Evolutionary conservation across 2,113 vertebrate genomes (phyloP).

Genomic region (Dasyornis broadbenti): DNA sequence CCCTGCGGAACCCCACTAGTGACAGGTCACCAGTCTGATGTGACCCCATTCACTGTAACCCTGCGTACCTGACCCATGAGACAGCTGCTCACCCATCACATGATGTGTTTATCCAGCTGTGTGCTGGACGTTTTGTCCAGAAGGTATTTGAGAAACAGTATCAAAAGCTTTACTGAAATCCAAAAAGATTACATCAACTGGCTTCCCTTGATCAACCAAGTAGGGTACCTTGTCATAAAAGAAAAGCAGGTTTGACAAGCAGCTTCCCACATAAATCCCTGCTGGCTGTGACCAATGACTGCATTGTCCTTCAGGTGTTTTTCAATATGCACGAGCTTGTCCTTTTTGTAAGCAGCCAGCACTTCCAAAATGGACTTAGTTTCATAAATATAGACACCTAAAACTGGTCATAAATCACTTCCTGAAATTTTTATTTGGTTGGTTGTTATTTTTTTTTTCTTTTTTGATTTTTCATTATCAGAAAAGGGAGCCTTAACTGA

Average conservation of each 20-base stretch:
- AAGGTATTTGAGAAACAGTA: neutral
- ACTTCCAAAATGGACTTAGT: neutral
- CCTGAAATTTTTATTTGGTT: neutral
- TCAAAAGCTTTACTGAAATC: neutral
- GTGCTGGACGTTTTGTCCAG: neutral
- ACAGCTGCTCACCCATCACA: accelerated
- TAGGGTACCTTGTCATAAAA: neutral
- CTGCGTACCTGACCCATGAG: neutral
- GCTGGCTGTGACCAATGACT: neutral
- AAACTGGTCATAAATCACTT: neutral
- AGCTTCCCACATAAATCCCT: neutral
- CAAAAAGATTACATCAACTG: neutral
- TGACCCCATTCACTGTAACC: neutral
- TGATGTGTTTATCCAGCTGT: neutral
- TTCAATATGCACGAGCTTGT: neutral
- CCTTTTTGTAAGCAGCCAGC: neutral
- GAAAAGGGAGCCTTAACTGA: neutral
- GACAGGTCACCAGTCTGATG: neutral
- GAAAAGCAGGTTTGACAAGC: neutral
- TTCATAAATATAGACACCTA: neutral
- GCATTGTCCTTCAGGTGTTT: accelerated
- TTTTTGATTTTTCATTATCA: neutral
- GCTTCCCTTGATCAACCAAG: neutral
- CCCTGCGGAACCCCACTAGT: neutral
- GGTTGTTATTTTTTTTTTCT: neutral